These are phyloP conservation scores for Papilio gigon DNA, from an alignment of 2,888 invertebrate genomes.

Conservation along the genomic window DNA sequence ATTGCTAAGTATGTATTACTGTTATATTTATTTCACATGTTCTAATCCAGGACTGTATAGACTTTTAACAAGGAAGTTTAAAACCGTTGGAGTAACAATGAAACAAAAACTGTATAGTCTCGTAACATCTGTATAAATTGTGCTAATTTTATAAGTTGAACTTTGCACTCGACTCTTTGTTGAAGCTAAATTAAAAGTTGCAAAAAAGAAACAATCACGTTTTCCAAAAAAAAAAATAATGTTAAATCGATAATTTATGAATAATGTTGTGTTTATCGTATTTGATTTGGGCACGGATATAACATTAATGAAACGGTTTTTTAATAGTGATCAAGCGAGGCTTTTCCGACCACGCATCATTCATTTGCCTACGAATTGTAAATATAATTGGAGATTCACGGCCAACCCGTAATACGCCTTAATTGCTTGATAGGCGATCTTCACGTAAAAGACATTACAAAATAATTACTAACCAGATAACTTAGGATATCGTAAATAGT, in stretches of 20 bases:
- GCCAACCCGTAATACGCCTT: constrained; percentile 62
- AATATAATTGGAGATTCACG: constrained; percentile 68
- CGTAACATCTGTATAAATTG: constrained; percentile 15
- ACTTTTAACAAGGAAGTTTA: constrained; percentile 11
- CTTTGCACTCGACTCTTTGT: neutral
- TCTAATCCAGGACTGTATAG: constrained; percentile 1
- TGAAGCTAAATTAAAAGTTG: neutral
- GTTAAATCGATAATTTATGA: neutral
- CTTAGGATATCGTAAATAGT: too few relatives aligned
- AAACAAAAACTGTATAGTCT: constrained; percentile 10
- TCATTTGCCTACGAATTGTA: constrained; percentile 46
- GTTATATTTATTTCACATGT: constrained; percentile 5
- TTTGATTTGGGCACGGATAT: constrained; percentile 9
- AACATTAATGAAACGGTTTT: constrained; percentile 36
- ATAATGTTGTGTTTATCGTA: neutral
- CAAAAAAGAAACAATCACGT: neutral
- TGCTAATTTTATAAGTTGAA: constrained; percentile 6
- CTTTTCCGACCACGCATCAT: constrained; percentile 54
- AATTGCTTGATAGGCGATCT: constrained; percentile 66
- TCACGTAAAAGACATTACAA: constrained; percentile 61
- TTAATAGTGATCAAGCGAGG: constrained; percentile 49
- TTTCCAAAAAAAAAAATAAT: constrained; percentile 4
- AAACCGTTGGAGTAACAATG: constrained; percentile 3
- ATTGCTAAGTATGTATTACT: neutral
- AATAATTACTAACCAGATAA: constrained; percentile 64